A percentile compares a stretch with the other conserved stretches of the same genome.
Conservation (phyloP, 2,797 vertebrate species). For the Acanthurus lineatus region DNA sequence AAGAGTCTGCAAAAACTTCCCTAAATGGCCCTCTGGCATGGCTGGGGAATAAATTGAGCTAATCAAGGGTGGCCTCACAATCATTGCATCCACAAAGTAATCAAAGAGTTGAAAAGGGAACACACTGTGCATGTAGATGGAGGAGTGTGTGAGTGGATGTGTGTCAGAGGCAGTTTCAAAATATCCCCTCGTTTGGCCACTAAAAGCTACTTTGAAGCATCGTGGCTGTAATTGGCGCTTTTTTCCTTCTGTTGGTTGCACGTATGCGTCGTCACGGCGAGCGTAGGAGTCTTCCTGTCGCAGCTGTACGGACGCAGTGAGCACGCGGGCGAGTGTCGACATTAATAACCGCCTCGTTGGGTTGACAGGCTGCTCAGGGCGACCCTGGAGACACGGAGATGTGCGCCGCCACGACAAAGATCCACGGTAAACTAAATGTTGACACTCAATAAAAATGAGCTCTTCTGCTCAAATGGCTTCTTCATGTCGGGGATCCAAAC, state of each 20-base stretch:
- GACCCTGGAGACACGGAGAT: conserved; percentile 52
- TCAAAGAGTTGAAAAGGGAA: conserved; percentile 76
- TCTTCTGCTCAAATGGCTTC: conserved; percentile 54
- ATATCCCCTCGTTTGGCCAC: conserved; percentile 60
- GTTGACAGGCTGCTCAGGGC: conserved; percentile 48
- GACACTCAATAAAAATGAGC: conserved; percentile 63
- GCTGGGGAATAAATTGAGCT: conserved; percentile 80
- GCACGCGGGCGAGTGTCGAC: conserved; percentile 42
- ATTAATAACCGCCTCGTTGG: conserved; percentile 67
- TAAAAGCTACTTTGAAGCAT: conserved; percentile 69
- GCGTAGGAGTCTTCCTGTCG: conserved; percentile 58
- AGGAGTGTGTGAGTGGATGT: conserved; percentile 48
- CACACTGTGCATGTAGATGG: conserved; percentile 66
- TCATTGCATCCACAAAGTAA: conserved; percentile 78
- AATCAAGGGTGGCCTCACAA: conserved; percentile 82
- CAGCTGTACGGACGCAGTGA: conserved; percentile 35
- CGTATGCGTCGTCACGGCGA: conserved; percentile 23
- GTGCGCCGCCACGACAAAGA: conserved; percentile 24
- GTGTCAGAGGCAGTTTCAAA: conserved; percentile 58
- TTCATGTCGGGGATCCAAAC: conserved; percentile 50
- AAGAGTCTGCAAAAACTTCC: conserved; percentile 80
- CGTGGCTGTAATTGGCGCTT: conserved; percentile 58
- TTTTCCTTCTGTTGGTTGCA: conserved; percentile 40
- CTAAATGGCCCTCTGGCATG: conserved; percentile 80
- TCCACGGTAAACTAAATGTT: conserved; percentile 55